phyloP scores from a whole-genome alignment of 2,797 vertebrate species.

The Gouania willdenowi region DNA sequence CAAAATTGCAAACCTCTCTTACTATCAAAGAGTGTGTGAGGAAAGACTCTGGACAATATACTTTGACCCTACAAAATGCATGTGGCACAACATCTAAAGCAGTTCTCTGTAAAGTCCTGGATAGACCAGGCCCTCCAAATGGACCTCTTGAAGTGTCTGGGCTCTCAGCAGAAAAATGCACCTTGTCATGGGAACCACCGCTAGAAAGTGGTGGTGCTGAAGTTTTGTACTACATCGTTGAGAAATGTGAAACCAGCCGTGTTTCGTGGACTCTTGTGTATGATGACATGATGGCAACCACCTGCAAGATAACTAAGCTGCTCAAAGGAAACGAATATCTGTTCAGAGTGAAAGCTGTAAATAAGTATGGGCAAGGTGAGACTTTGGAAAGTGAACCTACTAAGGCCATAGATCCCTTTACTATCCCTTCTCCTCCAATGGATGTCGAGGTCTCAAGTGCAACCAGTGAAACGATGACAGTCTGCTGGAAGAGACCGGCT shows the following conservation, averaged over 20 bases:
- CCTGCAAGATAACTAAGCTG: slow-evolving; percentile 93
- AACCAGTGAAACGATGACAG: slow-evolving; percentile 87
- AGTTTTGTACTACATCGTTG: slow-evolving; percentile 89
- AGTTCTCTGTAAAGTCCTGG: slow-evolving; percentile 91
- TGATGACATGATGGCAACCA: slow-evolving; percentile 86
- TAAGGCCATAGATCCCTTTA: slow-evolving; percentile 92
- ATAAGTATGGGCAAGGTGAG: slow-evolving; percentile 94
- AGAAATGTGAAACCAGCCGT: slow-evolving; percentile 97
- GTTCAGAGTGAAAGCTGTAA: slow-evolving; percentile 93
- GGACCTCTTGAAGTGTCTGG: slow-evolving; percentile 87
- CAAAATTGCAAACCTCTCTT: slow-evolving; percentile 80
- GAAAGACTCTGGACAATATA: slow-evolving; percentile 92
- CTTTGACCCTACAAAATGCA: slow-evolving; percentile 87
- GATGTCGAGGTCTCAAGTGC: slow-evolving; percentile 91
- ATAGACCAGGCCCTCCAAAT: slow-evolving; percentile 91
- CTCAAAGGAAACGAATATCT: slow-evolving; percentile 96
- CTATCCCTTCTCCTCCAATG: slow-evolving; percentile 83
- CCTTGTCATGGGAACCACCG: slow-evolving; percentile 89
- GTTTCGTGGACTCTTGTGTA: slow-evolving; percentile 92
- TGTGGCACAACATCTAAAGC: slow-evolving; percentile 84
- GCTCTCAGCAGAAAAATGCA: slow-evolving; percentile 90
- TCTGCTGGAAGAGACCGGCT: slow-evolving; percentile 93
- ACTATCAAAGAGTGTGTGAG: slow-evolving; percentile 89
- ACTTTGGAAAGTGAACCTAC: slow-evolving; percentile 87
- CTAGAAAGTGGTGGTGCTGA: slow-evolving; percentile 93